phyloP scores from a whole-genome alignment of 2,888 invertebrate genomes.

The Troides oblongomaculatus region DNA sequence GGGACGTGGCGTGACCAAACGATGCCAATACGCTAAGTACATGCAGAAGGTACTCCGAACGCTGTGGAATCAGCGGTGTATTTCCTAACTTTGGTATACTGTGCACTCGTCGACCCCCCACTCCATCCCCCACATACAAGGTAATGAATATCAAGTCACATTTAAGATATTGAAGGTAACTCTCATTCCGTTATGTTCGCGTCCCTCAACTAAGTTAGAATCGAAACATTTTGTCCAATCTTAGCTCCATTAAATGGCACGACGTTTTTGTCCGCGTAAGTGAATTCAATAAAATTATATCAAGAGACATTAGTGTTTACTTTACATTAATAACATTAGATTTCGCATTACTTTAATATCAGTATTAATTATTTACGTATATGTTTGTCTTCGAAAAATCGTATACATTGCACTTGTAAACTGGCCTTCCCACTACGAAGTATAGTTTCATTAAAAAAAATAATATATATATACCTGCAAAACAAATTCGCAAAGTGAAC shows the following conservation, averaged over 20 bases:
- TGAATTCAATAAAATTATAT: conserved; percentile 65
- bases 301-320: conserved; percentile 66
- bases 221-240: conserved; percentile 11
- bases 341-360: conserved; percentile 74
- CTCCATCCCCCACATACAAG: conserved; percentile 60
- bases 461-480: conserved; percentile 37
- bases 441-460: conserved; percentile 42
- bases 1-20: conserved; percentile 34
- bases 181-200: conserved; percentile 68
- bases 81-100: conserved; percentile 80
- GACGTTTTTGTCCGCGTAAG: conserved; percentile 53
- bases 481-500: conserved; percentile 62
- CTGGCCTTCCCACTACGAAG: conserved; percentile 71
- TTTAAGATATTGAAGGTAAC: conserved; percentile 72
- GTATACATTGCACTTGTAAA: conserved; percentile 81
- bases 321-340: conserved; percentile 70
- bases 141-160: conserved; percentile 48
- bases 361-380: conserved; percentile 73
- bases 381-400: conserved; percentile 75
- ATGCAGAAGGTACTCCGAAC: conserved; percentile 34
- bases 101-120: conserved; percentile 63
- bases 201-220: conserved; percentile 33
- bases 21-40: conserved; percentile 17
- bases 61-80: conserved; percentile 64
- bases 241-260: conserved; percentile 52